Base-by-base conservation (phyloP, 2,888 invertebrate genomes). In the Caenorhabditis angaria region DNA sequence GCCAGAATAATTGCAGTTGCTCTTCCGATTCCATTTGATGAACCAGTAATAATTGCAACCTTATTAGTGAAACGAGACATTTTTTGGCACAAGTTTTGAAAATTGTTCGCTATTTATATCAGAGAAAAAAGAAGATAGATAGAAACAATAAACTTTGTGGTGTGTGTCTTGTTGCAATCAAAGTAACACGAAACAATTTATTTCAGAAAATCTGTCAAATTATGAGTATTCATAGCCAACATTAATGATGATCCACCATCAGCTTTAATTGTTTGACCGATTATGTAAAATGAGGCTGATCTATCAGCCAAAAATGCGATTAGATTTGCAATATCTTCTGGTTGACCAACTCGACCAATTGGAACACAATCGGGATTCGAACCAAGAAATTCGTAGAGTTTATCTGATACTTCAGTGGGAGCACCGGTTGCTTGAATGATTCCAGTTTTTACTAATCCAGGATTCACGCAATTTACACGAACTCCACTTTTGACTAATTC, bases 221-320 rank as follows among this genome's bases (percentile, higher is more conserved):
- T n/a, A n/a, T n/a, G n/a, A n/a, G n/a, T n/a, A n/a, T n/a, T n/a
- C 56, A 60, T 60, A 65, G 60, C 64, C 61, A 70, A 55, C 2
- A 70, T 24, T 41, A 70, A 29, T 8, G 65, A 50, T 18, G 64
- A 47, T 35, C 70, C 70, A n/a, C 70, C 70, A 53, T 70, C 70
- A 20, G 70, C 70, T 4, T 65, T 65, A 53, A 70, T 64, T 12
- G 61, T 51, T 28, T 70, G 70, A 3, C 70, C 70, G 25, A 70
- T 0, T 61, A 63, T 22, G 65, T 60, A 64, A 4, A 56, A 64
- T 20, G 69, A 64, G 0, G 56, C 27, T 20, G 29, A 60, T 35
- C 69, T 48, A 25, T 68, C 69, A 5, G 64, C 63, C 56, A 69
- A 51, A 41, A 69, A 69, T 0, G 53, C 53, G 24, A 53, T 53